Conservation (phyloP, 2,797 vertebrate species). For the Zalophus californianus region DNA sequence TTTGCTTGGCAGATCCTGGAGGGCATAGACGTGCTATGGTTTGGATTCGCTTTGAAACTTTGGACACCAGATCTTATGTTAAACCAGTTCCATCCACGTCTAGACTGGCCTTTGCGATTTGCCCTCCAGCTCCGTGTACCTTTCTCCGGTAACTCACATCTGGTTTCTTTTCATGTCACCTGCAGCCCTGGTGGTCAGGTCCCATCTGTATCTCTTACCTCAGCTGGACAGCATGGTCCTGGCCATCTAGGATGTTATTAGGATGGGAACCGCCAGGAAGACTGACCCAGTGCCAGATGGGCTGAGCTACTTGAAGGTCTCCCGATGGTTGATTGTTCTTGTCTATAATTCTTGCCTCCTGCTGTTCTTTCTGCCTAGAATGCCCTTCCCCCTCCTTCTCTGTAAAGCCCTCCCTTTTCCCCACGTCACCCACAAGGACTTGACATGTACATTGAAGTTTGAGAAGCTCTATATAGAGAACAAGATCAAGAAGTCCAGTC, state of each 20-base stretch:
- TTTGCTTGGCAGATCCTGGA: background rate
- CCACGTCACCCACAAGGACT: background rate
- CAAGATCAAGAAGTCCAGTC: background rate
- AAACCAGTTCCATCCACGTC: background rate
- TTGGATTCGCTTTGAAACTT: background rate
- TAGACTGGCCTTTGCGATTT: background rate
- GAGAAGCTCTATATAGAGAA: background rate
- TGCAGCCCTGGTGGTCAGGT: background rate
- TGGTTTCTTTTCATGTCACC: background rate
- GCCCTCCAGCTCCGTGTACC: no score
- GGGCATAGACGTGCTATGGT: background rate
- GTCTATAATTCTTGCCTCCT: background rate
- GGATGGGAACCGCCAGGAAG: background rate
- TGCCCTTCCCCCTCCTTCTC: background rate
- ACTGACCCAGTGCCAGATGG: background rate
- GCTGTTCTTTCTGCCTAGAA: background rate
- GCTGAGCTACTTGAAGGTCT: background rate
- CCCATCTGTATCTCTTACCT: background rate
- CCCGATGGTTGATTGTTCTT: fast-evolving
- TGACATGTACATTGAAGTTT: background rate
- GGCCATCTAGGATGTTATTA: background rate
- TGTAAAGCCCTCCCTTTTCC: background rate
- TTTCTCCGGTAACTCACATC: background rate
- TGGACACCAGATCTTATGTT: background rate
- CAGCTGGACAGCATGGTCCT: background rate